Evolutionary conservation across 2,113 vertebrate genomes (phyloP), one percentile per base, ranked within the genome.

Genomic region (Drymodes brunneopygia): DNA sequence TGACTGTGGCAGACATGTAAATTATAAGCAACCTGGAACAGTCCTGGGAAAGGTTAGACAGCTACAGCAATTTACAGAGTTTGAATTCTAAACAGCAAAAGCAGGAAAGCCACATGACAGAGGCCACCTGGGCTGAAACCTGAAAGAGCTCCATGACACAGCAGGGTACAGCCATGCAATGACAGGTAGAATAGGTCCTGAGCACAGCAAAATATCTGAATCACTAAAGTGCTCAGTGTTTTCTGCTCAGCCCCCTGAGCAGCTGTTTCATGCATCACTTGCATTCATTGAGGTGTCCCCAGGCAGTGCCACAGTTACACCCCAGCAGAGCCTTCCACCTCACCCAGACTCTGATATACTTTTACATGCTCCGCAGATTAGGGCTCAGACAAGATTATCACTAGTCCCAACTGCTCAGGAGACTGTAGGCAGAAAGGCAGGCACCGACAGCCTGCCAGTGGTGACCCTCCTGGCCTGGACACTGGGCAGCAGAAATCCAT

Each of bases 121-220:
- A 90, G 23, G 22, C 35, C 58, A 84, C 10, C 20, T 33, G 69
- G 40, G 31, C 25, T 6, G 15, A n/a, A 77, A 35, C 29, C 45
- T 58, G 27, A 28, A 64, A 36, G 28, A 50, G 7, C 22, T 54
- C 38, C 60, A 9, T 1, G 3, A 15, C 35, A 45, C 11, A 64
- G 24, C 19, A 45, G 14, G 11, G 27, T 9, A 73, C 0, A 0
- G 33, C 15, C 9, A 0, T 9, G 38, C 25, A 36, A 18, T 27
- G 56, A 48, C 2, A 4, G 3, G 0, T 19, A 33, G 23, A 42
- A 48, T 1, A 31, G 42, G 33, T 60, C 22, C 33, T 9, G 8
- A 64, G 45, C 35, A 2, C 1, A 53, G 17, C 15, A 31, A 79
- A 88, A 51, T 1, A 51, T 21, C 13, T 29, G n/a, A 42, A 54